Evolutionary conservation across 92 coral and sea anemone genomes (phyloP), one percentile per base, ranked within the genome.

Genomic region (Parazoanthus swiftii): DNA sequence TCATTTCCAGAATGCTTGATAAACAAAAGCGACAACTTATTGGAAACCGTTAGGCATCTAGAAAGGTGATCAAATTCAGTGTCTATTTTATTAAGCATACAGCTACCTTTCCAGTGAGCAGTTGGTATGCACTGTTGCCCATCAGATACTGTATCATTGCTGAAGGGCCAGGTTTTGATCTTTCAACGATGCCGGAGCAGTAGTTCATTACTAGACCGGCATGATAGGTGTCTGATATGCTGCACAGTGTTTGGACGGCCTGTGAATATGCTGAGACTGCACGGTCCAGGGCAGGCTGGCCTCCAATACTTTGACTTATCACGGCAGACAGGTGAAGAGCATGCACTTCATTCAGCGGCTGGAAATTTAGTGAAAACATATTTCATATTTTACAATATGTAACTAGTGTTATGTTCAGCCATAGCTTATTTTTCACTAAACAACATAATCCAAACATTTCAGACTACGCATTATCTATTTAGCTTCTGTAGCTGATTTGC

Each of bases 341-440:
- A 87, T 87, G 93, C 16, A 93, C 93, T 74, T 90, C 93, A 86
- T 92, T 91, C 18, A 95, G 85, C 23, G 98, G 98, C 98, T 96
- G 70, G 8, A 65, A 71, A 68, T 58, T 18, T 43, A 85, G 70
- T 65, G 35, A 67, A 54, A 46, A 54, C 2, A 54, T 54, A 54
- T 15, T 36, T 70, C 6, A 36, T 48, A 48, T 48, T 10, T 7
- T 8, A 48, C 9, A 48, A 48, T 48, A 48, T 48, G 51, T 48
- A 48, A 10, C 33, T 29, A 29, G 33, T 48, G 51, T 48, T 48
- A 48, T 1, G 9, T 48, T 48, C 51, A 48, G 51, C 51, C 1
- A 48, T 11, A 48, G 8, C 51, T 10, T 7, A 48, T 48, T 48
- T 6, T 48, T 48, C 51, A 46, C 42, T 38, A 38, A 38, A 38